Percentiles rank a stretch among this genome's conserved stretches.
Evolutionary conservation across 1,140 invertebrate species (phyloP).

Genomic region (Lysiphlebus fabarum): DNA sequence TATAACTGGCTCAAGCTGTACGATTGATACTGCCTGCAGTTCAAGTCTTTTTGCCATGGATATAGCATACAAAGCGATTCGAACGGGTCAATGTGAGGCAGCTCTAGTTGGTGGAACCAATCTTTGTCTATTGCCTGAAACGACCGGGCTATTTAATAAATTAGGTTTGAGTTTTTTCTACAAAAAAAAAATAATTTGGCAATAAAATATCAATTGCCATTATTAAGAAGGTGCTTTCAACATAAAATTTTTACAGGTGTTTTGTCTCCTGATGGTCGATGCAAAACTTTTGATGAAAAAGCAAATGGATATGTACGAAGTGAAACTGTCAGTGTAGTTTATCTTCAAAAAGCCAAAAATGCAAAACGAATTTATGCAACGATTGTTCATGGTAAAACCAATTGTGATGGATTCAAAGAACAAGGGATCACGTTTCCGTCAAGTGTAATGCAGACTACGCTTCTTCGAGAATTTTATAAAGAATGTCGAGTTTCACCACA

Average conservation of each 20-base stretch:
- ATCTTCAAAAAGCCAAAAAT: slow-evolving; percentile 77
- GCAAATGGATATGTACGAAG: slow-evolving; percentile 73
- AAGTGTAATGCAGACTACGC: slow-evolving; percentile 71
- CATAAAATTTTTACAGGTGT: slow-evolving; percentile 65
- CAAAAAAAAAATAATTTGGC: too few species aligned
- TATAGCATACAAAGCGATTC: slow-evolving; percentile 74
- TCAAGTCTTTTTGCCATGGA: slow-evolving; percentile 83
- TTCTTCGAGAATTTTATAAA: slow-evolving; percentile 81
- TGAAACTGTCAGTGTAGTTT: slow-evolving; percentile 72
- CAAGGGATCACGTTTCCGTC: slow-evolving; percentile 91
- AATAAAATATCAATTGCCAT: slow-evolving; percentile 34
- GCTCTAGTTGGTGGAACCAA: slow-evolving; percentile 85
- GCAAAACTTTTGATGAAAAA: slow-evolving; percentile 84
- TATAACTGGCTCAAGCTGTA: slow-evolving; percentile 73
- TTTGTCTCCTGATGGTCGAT: slow-evolving; percentile 78
- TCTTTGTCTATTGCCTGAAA: slow-evolving; percentile 80
- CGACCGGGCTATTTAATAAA: slow-evolving; percentile 74
- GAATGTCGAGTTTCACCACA: slow-evolving; percentile 74
- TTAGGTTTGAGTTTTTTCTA: slow-evolving; percentile 39
- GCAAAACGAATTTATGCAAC: slow-evolving; percentile 75
- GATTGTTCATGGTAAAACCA: slow-evolving; percentile 67
- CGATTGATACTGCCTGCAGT: slow-evolving; percentile 86
- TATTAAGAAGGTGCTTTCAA: neutral
- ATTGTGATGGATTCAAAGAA: slow-evolving; percentile 79
- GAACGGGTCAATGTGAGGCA: slow-evolving; percentile 75